Base-by-base conservation (phyloP, 2,888 invertebrate genomes). In the Tupiocoris notatus region DNA sequence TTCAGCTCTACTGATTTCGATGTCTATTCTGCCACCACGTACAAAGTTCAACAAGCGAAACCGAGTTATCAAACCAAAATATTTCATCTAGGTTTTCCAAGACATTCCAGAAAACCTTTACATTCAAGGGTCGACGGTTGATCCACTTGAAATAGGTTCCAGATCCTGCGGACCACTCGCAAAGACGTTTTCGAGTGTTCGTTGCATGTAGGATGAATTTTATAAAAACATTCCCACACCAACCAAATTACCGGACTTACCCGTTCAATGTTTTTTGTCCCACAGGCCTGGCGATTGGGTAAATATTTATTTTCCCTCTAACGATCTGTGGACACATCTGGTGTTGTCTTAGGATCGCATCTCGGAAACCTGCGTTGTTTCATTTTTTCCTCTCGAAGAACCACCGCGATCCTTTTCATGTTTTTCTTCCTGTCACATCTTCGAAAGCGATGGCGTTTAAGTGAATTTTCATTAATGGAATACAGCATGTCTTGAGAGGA, bases 241-340 rank as follows among this genome's bases (percentile, higher is more conserved):
- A 12, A 39, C 39, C 6, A 39, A 39, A 39, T 39, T 39, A 39
- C 12, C 39, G 39, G 12, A 39, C 39, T 39, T 39, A 39, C 2
- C 22, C 23, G 65, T 25, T 65, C 17, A 25, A 39, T 56, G 25
- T 56, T 56, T 56, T 57, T 21, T 57, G 12, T 1, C 56, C 18
- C 24, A 18, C n/a, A n/a, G 65, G 24, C 22, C 65, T 9, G 39
- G 65, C 25, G 25, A 65, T 20, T 16, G 21, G 22, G 67, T 62
- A 73, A 73, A 73, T 73, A 73, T 73, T 73, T 73, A 73, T 73
- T 73, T 62, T 73, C 73, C 62, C 54, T 62, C 56, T 73, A 73
- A 73, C 73, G 73, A 73, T 73, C 73, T 54, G 63, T 61, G 62
- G 58, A 73, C 73, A 61, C 73, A 73, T 73, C 73, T 73, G 73